Conservation (phyloP, 1,140 invertebrate species). For the Heliothis subflexa region DNA sequence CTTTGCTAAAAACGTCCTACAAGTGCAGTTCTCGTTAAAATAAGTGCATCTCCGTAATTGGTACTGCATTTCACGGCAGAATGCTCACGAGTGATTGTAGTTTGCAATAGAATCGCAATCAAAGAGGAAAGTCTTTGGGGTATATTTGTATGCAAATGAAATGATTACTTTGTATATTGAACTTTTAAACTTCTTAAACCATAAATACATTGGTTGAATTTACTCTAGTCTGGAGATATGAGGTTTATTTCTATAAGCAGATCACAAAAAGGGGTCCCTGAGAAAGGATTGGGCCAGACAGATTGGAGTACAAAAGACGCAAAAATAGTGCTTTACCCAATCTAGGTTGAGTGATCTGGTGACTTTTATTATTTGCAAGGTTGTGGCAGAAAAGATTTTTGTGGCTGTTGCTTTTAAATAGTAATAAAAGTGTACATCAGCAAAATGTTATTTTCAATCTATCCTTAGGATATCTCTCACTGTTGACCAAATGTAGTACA, state of each 20-base stretch:
- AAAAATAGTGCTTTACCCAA: conserved; percentile 6
- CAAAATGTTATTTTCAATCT: not conserved
- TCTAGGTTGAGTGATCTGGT: not conserved
- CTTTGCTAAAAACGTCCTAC: conserved; percentile 25
- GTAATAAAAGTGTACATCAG: not conserved
- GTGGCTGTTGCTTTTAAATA: not conserved
- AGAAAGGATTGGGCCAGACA: not conserved
- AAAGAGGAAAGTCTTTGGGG: conserved; percentile 15
- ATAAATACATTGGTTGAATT: not conserved
- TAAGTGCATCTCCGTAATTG: conserved; percentile 48
- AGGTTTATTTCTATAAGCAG: not conserved
- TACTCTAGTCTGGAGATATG: not conserved
- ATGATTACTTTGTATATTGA: conserved; percentile 20
- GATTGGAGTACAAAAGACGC: not conserved
- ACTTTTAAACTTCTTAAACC: not conserved
- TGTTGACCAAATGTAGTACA: no score
- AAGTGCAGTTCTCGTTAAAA: conserved; percentile 38
- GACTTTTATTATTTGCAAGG: not conserved
- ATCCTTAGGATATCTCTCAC: no score
- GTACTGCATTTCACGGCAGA: conserved; percentile 44
- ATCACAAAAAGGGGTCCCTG: not conserved
- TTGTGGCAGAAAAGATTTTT: not conserved
- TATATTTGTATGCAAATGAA: conserved; percentile 36
- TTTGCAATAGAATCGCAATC: conserved; percentile 49
- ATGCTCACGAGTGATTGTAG: conserved; percentile 40